Percentiles rank a stretch among this genome's conserved stretches.
phyloP scores from a whole-genome alignment of 2,113 vertebrate genomes.

The Heterotilapia buettikoferi region DNA sequence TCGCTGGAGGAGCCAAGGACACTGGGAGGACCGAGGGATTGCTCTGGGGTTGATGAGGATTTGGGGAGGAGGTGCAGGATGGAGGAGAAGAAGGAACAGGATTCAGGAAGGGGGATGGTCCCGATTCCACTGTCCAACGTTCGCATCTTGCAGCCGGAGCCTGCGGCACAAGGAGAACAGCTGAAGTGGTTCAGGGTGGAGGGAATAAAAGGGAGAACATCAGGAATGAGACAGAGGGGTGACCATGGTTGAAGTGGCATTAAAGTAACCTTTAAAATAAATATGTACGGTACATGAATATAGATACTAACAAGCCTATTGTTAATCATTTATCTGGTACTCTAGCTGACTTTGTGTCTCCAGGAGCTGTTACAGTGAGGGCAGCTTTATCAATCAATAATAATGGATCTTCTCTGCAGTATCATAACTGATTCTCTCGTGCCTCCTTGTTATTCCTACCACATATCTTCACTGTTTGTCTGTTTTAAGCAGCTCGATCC shows the following conservation, averaged over 20 bases:
- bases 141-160: slow-evolving; percentile 86
- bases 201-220: neutral
- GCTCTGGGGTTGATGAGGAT: slow-evolving; percentile 67
- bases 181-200: slow-evolving; percentile 16
- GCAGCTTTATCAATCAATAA: neutral
- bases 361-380: neutral
- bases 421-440: neutral
- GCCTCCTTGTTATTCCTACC: neutral
- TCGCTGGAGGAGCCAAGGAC: slow-evolving; percentile 50
- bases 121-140: slow-evolving; percentile 91
- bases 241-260: slow-evolving; percentile 51
- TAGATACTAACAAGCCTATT: neutral
- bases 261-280: neutral
- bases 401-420: neutral
- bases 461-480: neutral
- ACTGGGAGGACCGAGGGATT: slow-evolving; percentile 57
- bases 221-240: slow-evolving; percentile 19
- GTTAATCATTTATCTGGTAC: neutral
- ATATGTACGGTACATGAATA: neutral
- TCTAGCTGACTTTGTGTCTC: neutral
- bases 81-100: slow-evolving; percentile 76
- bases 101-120: slow-evolving; percentile 87
- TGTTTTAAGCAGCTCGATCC: neutral
- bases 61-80: slow-evolving; percentile 72
- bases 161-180: slow-evolving; percentile 71